Conservation (phyloP, 2,797 vertebrate genomes). For the Falco berigora region DNA sequence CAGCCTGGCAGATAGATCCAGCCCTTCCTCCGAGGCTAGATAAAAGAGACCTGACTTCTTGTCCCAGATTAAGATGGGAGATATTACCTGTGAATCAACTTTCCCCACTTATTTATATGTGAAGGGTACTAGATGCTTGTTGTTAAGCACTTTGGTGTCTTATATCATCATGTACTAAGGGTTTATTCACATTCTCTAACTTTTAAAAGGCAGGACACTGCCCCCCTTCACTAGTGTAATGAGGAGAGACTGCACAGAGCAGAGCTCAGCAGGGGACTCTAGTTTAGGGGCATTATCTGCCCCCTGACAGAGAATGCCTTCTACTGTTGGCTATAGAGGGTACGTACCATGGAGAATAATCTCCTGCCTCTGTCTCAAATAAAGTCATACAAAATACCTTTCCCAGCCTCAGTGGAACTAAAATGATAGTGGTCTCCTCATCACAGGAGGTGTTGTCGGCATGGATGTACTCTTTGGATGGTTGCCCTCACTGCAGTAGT, state of each 20-base stretch:
- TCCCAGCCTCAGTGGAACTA: not conserved
- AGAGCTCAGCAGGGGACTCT: not conserved
- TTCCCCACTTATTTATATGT: not conserved
- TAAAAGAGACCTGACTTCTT: not conserved
- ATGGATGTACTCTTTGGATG: not conserved
- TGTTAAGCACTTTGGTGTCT: not conserved
- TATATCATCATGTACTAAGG: not conserved
- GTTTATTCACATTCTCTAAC: not conserved
- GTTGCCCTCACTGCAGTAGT: not conserved
- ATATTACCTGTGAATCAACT: not conserved
- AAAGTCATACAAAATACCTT: not conserved
- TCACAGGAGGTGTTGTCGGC: not conserved
- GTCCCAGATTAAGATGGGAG: not conserved
- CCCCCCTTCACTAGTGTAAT: not conserved
- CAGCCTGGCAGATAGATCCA: not conserved
- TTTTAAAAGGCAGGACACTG: not conserved
- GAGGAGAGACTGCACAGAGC: not conserved
- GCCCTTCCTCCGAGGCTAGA: not conserved
- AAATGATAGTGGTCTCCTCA: not conserved
- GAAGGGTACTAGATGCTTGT: not conserved
- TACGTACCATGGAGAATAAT: not conserved
- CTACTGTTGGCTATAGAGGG: not conserved
- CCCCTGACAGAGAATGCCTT: not conserved
- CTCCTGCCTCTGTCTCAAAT: not conserved
- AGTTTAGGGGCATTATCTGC: not conserved